These are phyloP conservation scores for Hyperopisus bebe DNA, from an alignment of 2,113 vertebrate genomes.

Conservation along the genomic window DNA sequence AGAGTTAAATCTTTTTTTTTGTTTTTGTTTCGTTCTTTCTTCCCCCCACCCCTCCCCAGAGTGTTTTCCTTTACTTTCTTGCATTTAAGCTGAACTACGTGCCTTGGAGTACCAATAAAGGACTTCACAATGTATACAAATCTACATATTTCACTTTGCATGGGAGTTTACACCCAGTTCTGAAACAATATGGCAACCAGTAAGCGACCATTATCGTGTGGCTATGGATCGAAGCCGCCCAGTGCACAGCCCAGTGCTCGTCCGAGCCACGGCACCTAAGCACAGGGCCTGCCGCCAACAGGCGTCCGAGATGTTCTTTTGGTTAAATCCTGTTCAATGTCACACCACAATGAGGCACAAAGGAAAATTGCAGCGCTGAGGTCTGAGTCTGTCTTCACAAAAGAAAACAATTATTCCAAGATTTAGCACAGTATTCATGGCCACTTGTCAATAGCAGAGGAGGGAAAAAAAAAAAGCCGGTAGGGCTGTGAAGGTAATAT, in stretches of 20 bases:
- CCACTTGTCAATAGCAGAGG: not conserved
- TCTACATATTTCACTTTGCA: not conserved
- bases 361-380: too few relatives aligned
- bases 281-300: not conserved
- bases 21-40: not conserved
- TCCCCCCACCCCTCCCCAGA: not conserved
- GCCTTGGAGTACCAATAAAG: not conserved
- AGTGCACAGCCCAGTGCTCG: not conserved
- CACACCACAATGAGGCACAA: not conserved
- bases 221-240: not conserved
- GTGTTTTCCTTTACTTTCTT: not conserved
- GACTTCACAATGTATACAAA: not conserved
- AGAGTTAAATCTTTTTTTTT: not conserved
- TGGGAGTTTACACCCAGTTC: not conserved
- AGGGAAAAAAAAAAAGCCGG: not conserved
- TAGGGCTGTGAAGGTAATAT: not conserved
- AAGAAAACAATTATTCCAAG: not conserved
- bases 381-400: not conserved
- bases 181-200: not conserved
- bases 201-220: not conserved
- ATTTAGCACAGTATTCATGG: conserved; percentile 4
- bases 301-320: not conserved
- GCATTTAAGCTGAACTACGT: not conserved
- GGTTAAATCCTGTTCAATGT: not conserved
- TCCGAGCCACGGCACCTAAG: not conserved